Conservation (phyloP, 2,113 vertebrate species). For the Hydrochoerus hydrochaeris region DNA sequence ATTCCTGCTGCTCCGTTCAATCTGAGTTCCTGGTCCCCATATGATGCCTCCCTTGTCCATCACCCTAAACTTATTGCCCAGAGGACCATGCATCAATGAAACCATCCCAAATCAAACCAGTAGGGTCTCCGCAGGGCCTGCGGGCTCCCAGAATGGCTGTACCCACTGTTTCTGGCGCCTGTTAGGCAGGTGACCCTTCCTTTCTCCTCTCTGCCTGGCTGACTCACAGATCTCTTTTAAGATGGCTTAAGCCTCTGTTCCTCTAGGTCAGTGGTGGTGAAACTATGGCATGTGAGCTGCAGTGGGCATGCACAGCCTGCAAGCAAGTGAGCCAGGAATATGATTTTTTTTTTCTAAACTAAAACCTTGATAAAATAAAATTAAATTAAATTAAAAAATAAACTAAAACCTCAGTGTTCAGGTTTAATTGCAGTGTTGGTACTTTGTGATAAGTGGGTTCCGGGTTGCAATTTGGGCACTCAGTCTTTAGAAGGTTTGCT, state of each 20-base stretch:
- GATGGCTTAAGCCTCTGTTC: background rate
- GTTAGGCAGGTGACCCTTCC: background rate
- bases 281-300: too few relatives aligned
- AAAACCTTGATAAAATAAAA: too few relatives aligned
- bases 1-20: background rate
- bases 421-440: background rate
- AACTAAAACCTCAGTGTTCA: background rate
- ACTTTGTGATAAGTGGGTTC: background rate
- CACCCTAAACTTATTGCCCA: background rate
- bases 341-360: background rate
- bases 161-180: background rate
- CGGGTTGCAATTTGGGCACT: background rate
- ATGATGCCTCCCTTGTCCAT: background rate
- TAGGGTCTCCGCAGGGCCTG: background rate
- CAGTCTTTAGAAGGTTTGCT: background rate
- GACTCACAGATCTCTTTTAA: background rate
- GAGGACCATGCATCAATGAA: background rate
- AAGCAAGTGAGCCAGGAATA: background rate
- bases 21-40: background rate
- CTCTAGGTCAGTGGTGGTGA: background rate
- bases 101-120: background rate
- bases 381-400: too few relatives aligned
- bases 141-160: background rate
- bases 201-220: background rate
- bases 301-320: background rate